phyloP scores from a whole-genome alignment of 2,888 invertebrate species.

The Thecocarcelia acutangulata region DNA sequence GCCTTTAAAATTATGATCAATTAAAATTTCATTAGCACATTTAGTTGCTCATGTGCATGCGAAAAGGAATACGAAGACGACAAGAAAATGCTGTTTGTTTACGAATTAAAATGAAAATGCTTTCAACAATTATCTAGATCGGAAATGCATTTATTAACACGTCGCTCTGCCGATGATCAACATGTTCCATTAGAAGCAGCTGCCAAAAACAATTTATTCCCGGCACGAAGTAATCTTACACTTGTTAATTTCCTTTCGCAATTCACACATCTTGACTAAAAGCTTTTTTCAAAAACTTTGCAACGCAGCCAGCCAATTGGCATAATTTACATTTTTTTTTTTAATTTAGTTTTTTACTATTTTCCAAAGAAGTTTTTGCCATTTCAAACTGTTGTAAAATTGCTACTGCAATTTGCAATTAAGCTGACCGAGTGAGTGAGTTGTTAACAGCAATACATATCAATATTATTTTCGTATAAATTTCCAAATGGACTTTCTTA shows the following conservation, averaged over 20 bases:
- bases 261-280: constrained; percentile 53
- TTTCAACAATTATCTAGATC: constrained; percentile 53
- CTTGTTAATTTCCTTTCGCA: constrained; percentile 39
- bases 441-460: constrained; percentile 10
- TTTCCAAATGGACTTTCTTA: constrained; percentile 37
- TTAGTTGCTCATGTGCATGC: neutral
- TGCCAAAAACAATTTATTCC: constrained; percentile 35
- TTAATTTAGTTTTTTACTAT: neutral
- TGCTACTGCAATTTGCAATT: constrained; percentile 43
- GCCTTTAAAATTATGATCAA: neutral
- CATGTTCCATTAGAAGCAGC: constrained; percentile 50
- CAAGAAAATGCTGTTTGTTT: neutral
- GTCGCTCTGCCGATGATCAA: constrained; percentile 23
- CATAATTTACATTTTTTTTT: constrained; percentile 26
- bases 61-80: neutral
- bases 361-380: constrained; percentile 2
- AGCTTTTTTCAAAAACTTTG: constrained; percentile 35
- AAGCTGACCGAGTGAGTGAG: neutral
- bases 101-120: constrained; percentile 48
- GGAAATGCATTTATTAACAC: constrained; percentile 58
- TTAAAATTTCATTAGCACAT: constrained; percentile 32
- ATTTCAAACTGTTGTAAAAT: constrained; percentile 10
- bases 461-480: constrained; percentile 15
- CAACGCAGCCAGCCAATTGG: constrained; percentile 20
- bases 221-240: constrained; percentile 9